Evolutionary conservation across 2,113 vertebrate species (phyloP).

Genomic region (Trichechus manatus): DNA sequence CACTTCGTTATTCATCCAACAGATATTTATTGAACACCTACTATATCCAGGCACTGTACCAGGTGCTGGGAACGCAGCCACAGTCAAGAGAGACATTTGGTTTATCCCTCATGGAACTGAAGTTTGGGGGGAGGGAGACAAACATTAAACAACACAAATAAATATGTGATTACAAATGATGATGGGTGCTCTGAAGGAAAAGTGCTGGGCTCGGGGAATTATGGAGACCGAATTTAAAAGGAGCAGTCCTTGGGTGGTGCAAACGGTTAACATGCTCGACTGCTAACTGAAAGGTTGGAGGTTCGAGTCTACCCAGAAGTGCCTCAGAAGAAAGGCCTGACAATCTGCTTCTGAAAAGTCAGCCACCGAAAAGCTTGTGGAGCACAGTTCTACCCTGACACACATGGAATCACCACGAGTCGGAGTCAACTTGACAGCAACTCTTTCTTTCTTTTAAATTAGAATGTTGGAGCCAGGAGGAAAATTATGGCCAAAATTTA

Average conservation of each 20-base stretch:
- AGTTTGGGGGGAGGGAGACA: not conserved
- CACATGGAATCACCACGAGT: not conserved
- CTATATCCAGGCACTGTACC: constrained; percentile 50
- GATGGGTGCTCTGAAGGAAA: not conserved
- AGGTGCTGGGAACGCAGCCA: constrained; percentile 50
- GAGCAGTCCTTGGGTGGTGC: not conserved
- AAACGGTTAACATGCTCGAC: not conserved
- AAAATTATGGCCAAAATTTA: not conserved
- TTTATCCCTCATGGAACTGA: constrained; percentile 41
- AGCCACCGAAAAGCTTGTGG: not conserved
- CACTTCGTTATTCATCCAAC: constrained; percentile 48
- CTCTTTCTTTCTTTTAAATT: not conserved
- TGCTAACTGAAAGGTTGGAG: not conserved
- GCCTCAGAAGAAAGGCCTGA: not conserved
- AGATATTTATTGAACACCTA: constrained; percentile 69
- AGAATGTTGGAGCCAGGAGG: not conserved
- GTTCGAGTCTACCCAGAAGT: not conserved
- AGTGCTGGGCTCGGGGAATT: not conserved
- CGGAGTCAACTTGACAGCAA: not conserved
- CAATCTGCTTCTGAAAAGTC: not conserved
- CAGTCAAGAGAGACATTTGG: constrained; percentile 50
- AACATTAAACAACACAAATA: constrained; percentile 30
- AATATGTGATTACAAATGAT: constrained; percentile 27
- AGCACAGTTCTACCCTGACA: not conserved
- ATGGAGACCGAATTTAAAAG: not conserved